phyloP scores from a whole-genome alignment of 2,888 invertebrate genomes.

The Sarcophaga variegata region DNA sequence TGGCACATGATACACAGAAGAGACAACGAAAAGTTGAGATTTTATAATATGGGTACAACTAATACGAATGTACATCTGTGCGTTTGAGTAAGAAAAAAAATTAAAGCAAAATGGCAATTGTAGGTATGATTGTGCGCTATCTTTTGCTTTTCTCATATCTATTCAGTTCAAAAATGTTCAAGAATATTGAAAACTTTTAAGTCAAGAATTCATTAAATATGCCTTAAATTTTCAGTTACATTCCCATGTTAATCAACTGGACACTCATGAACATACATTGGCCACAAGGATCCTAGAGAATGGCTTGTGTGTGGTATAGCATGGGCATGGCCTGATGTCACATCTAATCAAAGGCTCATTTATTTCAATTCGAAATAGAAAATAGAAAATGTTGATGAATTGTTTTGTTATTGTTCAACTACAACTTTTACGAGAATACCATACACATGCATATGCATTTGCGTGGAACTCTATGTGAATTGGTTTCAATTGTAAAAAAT shows the following conservation, averaged over 20 bases:
- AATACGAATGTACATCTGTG: neutral
- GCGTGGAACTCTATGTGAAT: neutral
- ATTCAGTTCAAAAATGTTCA: too few species aligned
- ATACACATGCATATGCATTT: neutral
- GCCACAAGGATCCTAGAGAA: too few species aligned
- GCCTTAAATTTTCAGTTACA: constrained; percentile 10
- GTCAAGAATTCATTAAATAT: constrained; percentile 22
- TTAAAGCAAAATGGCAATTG: constrained; percentile 31
- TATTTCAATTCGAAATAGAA: constrained; percentile 62
- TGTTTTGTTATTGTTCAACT: constrained; percentile 47
- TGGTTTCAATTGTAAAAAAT: neutral
- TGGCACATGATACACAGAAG: neutral
- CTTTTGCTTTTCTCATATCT: too few species aligned
- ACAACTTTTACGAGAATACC: neutral
- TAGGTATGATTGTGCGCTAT: constrained; percentile 29
- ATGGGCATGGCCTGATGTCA: constrained; percentile 38
- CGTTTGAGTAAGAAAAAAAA: neutral
- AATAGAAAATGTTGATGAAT: constrained; percentile 49
- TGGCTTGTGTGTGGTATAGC: neutral
- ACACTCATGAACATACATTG: too few species aligned
- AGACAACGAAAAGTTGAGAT: too few species aligned
- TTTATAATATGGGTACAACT: too few species aligned
- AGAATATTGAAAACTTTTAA: neutral
- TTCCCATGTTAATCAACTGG: too few species aligned
- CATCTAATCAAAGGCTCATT: constrained; percentile 69